These are phyloP conservation scores for Spinus olivaceus DNA, from an alignment of 2,797 vertebrate species.

Conservation along the genomic window DNA sequence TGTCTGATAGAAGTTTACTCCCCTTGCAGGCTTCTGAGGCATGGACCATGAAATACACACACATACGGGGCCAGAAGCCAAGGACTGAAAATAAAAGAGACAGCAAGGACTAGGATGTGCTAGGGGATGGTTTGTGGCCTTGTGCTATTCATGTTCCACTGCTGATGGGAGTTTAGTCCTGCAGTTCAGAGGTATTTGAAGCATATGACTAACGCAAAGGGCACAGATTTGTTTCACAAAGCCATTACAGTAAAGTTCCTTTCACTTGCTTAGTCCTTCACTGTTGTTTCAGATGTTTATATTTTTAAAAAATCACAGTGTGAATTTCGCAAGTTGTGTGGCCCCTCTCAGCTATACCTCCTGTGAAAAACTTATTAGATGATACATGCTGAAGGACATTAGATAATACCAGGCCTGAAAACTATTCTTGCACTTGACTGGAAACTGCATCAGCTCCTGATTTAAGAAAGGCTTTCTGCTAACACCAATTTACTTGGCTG, in stretches of 20 bases:
- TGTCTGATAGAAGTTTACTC: not conserved
- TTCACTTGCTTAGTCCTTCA: not conserved
- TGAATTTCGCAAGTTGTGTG: not conserved
- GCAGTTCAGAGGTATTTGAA: not conserved
- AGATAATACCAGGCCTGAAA: not conserved
- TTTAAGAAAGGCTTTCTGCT: not conserved
- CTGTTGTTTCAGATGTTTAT: not conserved
- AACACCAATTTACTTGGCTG: not conserved
- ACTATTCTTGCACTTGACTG: not conserved
- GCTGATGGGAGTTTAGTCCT: not conserved
- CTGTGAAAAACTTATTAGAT: not conserved
- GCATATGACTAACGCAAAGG: not conserved
- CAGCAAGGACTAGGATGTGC: accelerated
- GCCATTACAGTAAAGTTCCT: not conserved
- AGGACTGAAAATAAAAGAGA: not conserved
- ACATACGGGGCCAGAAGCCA: not conserved
- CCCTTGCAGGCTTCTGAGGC: not conserved
- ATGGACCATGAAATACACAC: not conserved
- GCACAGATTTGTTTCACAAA: not conserved
- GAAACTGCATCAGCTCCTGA: not conserved
- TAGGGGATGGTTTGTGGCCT: not conserved
- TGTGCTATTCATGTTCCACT: not conserved
- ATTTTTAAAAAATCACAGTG: not conserved
- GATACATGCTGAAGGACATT: not conserved
- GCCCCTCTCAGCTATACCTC: not conserved